Percentiles rank a stretch among this genome's conserved stretches.
phyloP scores from a whole-genome alignment of 2,797 vertebrate genomes.

The Malurus splendens region DNA sequence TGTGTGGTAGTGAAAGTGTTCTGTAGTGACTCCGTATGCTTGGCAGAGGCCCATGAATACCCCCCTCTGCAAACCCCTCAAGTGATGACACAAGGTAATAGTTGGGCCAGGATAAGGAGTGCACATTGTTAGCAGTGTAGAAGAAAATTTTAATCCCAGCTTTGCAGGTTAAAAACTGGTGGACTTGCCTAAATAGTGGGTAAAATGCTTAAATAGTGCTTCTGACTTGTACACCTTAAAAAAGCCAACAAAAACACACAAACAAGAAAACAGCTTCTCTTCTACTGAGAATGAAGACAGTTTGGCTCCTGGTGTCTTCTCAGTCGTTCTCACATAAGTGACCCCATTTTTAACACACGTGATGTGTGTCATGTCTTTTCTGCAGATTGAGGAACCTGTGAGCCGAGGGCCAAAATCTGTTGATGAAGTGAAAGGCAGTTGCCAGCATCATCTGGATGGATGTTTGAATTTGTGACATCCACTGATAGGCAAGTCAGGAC shows the following conservation, averaged over 20 bases:
- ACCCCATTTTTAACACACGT: fast-evolving
- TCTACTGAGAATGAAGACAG: neutral
- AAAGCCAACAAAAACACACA: neutral
- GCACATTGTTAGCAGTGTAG: neutral
- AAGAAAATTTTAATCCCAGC: neutral
- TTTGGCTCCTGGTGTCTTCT: neutral
- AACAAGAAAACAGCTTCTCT: neutral
- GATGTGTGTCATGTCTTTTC: neutral
- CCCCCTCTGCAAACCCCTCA: neutral
- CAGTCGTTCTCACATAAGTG: neutral
- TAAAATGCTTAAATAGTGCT: neutral
- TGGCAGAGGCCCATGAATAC: neutral
- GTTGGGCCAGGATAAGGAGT: neutral
- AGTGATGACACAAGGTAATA: neutral
- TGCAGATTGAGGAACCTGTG: neutral
- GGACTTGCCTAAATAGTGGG: neutral
- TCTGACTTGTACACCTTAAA: neutral
- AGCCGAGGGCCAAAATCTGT: neutral
- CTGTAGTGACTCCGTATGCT: neutral
- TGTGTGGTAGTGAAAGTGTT: neutral
- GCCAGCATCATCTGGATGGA: neutral
- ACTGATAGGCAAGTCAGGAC: neutral
- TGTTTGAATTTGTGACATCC: neutral
- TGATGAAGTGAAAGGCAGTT: neutral
- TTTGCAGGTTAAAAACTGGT: neutral